Evolutionary conservation across 2,113 vertebrate genomes (phyloP), one percentile per base, ranked within the genome.

Genomic region (Albula goreensis): DNA sequence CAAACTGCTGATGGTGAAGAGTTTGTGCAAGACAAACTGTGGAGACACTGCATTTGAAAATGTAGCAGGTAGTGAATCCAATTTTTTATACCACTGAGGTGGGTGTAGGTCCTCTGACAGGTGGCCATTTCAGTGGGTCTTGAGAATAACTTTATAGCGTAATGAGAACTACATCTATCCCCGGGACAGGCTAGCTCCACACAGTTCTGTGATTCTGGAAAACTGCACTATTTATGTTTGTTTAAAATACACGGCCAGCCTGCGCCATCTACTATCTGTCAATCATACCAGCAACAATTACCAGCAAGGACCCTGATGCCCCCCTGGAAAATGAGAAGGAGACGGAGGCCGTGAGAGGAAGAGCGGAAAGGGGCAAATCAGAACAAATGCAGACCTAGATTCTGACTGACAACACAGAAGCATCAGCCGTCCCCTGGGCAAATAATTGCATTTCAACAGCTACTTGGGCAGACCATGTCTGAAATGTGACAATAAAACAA

Each of bases 321-420:
- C 88, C 89, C 53, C 66, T 86, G 88, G 90, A 89, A 93, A 92
- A 94, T 92, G 86, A 92, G 85, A 92, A 91, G 89, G 84, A 85
- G 87, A 85, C 87, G 87, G 85, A 88, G 85, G 25, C 63, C 13
- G 81, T 4, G 87, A 90, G 87, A 49, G 89, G 78, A 81, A 78
- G 77, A 89, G 57, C 56, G 13, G 78, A 50, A 82, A 50, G 56
- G n/a, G 77, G 49, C 56, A 12, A 51, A 79, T 87, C 41, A 83
- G 51, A 74, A 85, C 80, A 60, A 31, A 85, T 84, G 83, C 56
- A 52, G 10, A 31, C 9, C 4, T 11, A 48, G 53, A 74, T 66
- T 77, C 60, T 77, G 83, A 84, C 57, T 77, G 11, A 77, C 57
- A 77, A 6, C 48, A 50, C 22, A 49, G 83, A 78, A 78, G 25